Base-by-base conservation (phyloP, 2,797 vertebrate genomes). In the Scolopax rusticola region DNA sequence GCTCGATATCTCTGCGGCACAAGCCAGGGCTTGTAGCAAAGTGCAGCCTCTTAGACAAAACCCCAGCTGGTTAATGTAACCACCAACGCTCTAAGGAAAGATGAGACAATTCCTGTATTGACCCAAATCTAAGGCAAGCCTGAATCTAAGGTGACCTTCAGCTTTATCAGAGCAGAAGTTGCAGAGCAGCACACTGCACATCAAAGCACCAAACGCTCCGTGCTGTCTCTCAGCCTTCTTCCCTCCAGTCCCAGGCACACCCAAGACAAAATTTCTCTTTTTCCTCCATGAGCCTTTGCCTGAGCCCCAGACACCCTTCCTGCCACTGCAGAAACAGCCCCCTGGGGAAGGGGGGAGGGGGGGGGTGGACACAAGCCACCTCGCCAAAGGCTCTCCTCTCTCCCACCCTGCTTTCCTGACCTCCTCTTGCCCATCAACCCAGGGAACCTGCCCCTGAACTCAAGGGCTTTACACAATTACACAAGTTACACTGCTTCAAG, bases 91-190 rank as follows among this genome's bases (percentile, higher is more conserved):
- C 87, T 87, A 38, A 74, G 43, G 95, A 96, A 97, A 95, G 89
- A 97, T 96, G 96, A 97, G 96, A 82, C 88, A 95, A 95, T 96
- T 96, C 96, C 95, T 95, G 93, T 97, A 96, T 97, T 93, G 96
- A 97, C 92, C 63, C 71, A 83, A 70, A 94, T 30, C 81, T 85
- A 93, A 93, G 94, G 75, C 43, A 74, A 21, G 5, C 54, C 61
- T 63, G 23, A 94, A 30, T 90, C 93, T 38, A 96, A 97, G 90
- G 95, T 96, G 67, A 96, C 96, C 95, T 97, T 96, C 93, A 94
- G 78, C 77, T 87, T 82, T 21, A 84, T 74, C 76, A 45, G 48
- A 92, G 53, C 43, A 90, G 70, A 79, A 74, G 15, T 19, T 92
- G 78, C 60, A 73, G 74, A 84, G n/a, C 0, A 5, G 36, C 30